phyloP scores from a whole-genome alignment of 2,113 vertebrate species.

The Oryzias woworae region DNA sequence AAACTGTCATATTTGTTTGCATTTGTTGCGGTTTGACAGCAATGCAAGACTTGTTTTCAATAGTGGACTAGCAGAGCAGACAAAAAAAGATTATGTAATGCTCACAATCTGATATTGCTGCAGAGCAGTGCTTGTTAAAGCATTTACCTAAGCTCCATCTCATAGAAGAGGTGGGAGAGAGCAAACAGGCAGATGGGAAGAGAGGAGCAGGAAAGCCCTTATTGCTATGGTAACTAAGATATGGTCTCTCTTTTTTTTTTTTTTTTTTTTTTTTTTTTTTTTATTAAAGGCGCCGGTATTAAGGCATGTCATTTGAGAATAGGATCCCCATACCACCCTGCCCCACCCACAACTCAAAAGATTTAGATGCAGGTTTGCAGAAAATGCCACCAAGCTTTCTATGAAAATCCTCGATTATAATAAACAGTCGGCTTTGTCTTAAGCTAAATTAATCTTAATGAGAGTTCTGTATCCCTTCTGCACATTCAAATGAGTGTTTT shows the following conservation, averaged over 20 bases:
- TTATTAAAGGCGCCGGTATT: constrained; percentile 44
- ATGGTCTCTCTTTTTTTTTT: constrained; percentile 23
- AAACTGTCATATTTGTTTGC: too few species aligned
- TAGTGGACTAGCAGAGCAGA: constrained; percentile 8
- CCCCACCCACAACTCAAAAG: constrained; percentile 1
- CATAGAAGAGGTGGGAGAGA: constrained; percentile 26
- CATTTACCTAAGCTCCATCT: constrained; percentile 33
- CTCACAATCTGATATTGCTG: constrained; percentile 18
- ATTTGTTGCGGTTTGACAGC: neutral
- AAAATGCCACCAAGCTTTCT: too few species aligned
- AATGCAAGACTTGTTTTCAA: neutral
- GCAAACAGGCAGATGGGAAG: constrained; percentile 30
- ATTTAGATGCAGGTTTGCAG: neutral
- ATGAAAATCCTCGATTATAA: too few species aligned
- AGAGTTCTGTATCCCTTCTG: too few species aligned
- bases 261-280: constrained; percentile 5
- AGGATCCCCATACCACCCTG: constrained; percentile 21
- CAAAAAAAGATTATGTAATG: constrained; percentile 21
- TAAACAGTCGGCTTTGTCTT: too few species aligned
- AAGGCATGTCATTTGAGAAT: constrained; percentile 36
- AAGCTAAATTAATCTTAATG: too few species aligned
- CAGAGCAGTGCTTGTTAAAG: constrained; percentile 21
- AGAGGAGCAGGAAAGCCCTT: constrained; percentile 61
- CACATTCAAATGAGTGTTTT: too few species aligned
- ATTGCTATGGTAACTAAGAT: constrained; percentile 70